These are phyloP conservation scores for Candoia aspera DNA, from an alignment of 2,113 vertebrate species.

Conservation along the genomic window DNA sequence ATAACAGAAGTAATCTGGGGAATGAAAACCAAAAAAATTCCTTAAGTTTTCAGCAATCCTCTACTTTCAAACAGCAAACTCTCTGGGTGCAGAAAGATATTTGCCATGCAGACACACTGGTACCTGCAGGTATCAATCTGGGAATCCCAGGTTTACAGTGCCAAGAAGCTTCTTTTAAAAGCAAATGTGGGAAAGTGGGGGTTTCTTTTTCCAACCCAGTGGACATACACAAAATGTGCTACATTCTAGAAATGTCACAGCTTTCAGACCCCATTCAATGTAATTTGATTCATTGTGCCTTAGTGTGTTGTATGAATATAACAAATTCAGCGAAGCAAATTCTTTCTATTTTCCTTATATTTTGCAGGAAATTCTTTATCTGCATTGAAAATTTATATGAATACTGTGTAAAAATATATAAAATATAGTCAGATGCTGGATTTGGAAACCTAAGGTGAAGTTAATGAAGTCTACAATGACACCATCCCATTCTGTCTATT, in stretches of 20 bases:
- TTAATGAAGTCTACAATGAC: background rate
- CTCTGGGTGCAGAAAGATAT: background rate
- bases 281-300: background rate
- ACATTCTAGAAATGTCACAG: background rate
- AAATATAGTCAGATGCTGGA: background rate
- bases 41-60: background rate
- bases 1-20: slow-evolving; percentile 32
- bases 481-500: background rate
- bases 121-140: background rate
- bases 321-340: background rate
- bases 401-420: background rate
- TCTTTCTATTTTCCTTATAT: background rate
- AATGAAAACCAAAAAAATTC: slow-evolving; percentile 7
- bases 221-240: background rate
- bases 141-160: background rate
- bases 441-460: background rate
- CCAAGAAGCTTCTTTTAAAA: background rate
- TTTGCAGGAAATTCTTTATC: background rate
- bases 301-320: background rate
- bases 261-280: background rate
- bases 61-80: background rate
- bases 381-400: background rate
- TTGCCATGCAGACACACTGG: background rate
- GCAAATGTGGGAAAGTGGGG: background rate
- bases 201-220: background rate